These are phyloP conservation scores for Sarcophaga bullata DNA, from an alignment of 1,140 invertebrate genomes.

Conservation along the genomic window DNA sequence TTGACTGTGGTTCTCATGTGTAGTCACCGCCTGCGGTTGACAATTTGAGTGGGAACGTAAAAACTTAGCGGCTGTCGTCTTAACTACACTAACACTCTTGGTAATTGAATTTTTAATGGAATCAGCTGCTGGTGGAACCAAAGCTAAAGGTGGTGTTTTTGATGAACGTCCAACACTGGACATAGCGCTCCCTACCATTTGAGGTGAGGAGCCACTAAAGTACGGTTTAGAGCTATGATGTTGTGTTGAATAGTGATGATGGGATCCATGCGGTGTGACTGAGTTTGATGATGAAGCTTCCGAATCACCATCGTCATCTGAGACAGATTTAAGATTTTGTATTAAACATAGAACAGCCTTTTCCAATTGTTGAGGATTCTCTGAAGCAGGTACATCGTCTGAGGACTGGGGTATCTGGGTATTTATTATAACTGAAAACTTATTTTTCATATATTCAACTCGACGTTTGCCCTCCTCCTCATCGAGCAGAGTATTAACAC, in stretches of 20 bases:
- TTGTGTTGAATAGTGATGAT: background rate
- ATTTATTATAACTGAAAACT: conserved; percentile 73
- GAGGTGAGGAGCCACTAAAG: conserved; percentile 3
- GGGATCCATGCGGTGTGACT: background rate
- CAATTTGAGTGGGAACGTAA: conserved; percentile 45
- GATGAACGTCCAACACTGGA: conserved; percentile 41
- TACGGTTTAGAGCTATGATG: background rate
- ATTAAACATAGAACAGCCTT: conserved; percentile 76
- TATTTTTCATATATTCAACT: conserved; percentile 77
- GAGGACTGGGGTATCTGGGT: conserved; percentile 62
- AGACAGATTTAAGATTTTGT: conserved; percentile 67
- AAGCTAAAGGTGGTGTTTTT: conserved; percentile 62
- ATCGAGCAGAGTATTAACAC: conserved; percentile 82
- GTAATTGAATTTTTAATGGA: conserved; percentile 68
- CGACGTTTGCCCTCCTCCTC: conserved; percentile 76
- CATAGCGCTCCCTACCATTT: background rate
- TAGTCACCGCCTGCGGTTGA: background rate
- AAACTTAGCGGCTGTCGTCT: conserved; percentile 58
- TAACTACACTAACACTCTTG: conserved; percentile 66
- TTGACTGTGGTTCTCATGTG: background rate
- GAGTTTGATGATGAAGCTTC: conserved; percentile 17
- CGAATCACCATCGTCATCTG: conserved; percentile 46
- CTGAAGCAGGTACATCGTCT: conserved; percentile 69
- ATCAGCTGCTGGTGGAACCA: conserved; percentile 68
- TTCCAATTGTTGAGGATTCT: conserved; percentile 75